Evolutionary conservation across 2,113 vertebrate species (phyloP), one percentile per base, ranked within the genome.

Genomic region (Redunca redunca): DNA sequence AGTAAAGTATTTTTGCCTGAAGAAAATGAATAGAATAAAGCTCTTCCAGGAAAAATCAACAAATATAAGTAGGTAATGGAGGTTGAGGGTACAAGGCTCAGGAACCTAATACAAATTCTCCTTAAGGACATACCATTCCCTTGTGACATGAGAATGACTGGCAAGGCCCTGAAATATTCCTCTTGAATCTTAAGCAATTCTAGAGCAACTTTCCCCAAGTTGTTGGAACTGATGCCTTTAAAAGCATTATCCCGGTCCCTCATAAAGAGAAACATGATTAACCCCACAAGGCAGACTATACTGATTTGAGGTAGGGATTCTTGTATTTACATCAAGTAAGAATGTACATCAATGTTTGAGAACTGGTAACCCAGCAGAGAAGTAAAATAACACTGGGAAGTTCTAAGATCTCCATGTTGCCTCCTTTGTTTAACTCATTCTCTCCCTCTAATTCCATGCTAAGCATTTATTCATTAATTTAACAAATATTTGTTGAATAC

Each of bases 21-120:
- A 92, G 60, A 91, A 97, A 95, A 60, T 83, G 64, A 98, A 57
- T 81, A 90, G 53, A 91, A 85, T 64, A 90, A 97, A 15, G 58
- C 58, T 92, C 83, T 94, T 95, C n/a, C 43, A 40, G 55, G 91
- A 97, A 89, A 97, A 97, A 77, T 84, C 52, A 87, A 94, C 6
- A 9, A 15, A 15, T 30, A 8, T 81, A 53, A 94, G 71, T 43
- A 94, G 55, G 77, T 87, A 93, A 58, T 52, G 52, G 48, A 86
- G 14, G 33, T 21, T 33, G 58, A 95, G 74, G 85, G 19, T 26
- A 89, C 60, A 91, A 93, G 86, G 67, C 28, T 95, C 77, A 88
- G 78, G 94, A 90, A 91, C 26, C 48, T 94, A 95, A 81, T 82
- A 33, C 9, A 62, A 90, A 57, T 25, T 97, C 43, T 89, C 78